Conservation (phyloP, 2,113 vertebrate genomes). For the Brienomyrus longianalis region DNA sequence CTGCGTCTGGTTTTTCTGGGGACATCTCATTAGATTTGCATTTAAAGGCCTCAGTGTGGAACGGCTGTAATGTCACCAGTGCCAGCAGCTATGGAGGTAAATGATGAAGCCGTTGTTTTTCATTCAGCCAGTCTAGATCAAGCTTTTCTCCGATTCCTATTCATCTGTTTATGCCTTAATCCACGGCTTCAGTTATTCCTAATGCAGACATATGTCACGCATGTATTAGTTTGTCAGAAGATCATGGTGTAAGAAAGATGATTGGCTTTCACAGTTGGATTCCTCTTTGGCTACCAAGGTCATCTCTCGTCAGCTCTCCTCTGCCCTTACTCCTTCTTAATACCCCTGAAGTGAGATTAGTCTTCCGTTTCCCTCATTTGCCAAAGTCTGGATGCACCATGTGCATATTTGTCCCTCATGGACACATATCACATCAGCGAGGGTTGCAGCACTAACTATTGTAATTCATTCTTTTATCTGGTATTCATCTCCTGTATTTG, state of each 20-base stretch:
- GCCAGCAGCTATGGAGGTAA: not conserved
- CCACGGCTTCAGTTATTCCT: not conserved
- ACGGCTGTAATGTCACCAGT: not conserved
- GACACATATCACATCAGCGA: not conserved
- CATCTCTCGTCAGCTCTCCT: not conserved
- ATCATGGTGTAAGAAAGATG: not conserved
- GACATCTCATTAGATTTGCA: constrained; percentile 2
- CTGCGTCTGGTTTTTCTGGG: not conserved
- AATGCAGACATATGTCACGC: not conserved
- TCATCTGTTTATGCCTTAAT: not conserved
- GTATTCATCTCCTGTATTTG: not conserved
- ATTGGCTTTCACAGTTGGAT: not conserved
- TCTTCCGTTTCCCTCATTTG: not conserved
- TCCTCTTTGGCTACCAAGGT: not conserved
- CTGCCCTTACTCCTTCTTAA: not conserved
- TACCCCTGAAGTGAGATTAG: not conserved
- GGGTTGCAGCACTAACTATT: not conserved
- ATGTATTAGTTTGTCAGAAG: not conserved
- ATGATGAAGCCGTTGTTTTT: not conserved
- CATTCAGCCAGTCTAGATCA: not conserved
- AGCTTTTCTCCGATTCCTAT: not conserved
- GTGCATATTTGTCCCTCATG: not conserved
- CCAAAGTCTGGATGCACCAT: not conserved
- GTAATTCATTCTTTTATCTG: not conserved
- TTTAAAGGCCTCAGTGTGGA: not conserved